Evolutionary conservation across 2,113 vertebrate species (phyloP), one percentile per base, ranked within the genome.

Genomic region (Spea multiplicata): DNA sequence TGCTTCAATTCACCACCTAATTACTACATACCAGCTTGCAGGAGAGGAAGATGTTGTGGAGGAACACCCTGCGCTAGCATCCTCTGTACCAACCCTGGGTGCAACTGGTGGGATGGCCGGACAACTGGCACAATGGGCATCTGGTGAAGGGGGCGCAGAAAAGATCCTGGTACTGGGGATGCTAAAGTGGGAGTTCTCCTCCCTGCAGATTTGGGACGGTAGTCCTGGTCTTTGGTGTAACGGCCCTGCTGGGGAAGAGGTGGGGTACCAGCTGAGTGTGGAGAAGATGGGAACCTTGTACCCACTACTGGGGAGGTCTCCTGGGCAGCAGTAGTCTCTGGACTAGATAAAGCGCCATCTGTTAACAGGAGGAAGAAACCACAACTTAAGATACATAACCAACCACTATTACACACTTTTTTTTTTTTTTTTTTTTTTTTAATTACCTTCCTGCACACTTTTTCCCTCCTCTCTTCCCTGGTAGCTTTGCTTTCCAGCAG

Each of bases 51-150:
- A 78, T 97, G 96, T 67, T 98, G 96, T 0, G 96, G 96, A 82
- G 95, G 94, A 73, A 97, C 88, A 57, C 97, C 95, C 82, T 99
- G 97, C 8, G 94, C 93, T 81, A 98, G 87, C 96, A 99, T 97
- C 88, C 95, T 93, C 66, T 98, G 97, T 84, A 99, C 94, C 83
- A 99, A 53, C 74, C 94, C 94, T 75, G 97, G 97, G 87, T 96
- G 95, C 75, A 98, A 88, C 85, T 96, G 96, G 76, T 95, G 95
- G 81, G 95, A 86, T 73, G 96, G 95, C 44, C 95, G 94, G 78
- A 95, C 95, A 77, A 99, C 89, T 0, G 96, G 95, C 48, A 98
- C 93, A 81, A 99, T 90, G 17, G 97, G 96, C 44, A 97, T 94
- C n/a, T 96, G 96, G 86, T 96, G 96, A 83, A 96, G 86, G 7